Percentiles rank a stretch among this genome's conserved stretches.
These are phyloP conservation scores for Battus philenor DNA, from an alignment of 1,140 invertebrate species.

Conservation along the genomic window DNA sequence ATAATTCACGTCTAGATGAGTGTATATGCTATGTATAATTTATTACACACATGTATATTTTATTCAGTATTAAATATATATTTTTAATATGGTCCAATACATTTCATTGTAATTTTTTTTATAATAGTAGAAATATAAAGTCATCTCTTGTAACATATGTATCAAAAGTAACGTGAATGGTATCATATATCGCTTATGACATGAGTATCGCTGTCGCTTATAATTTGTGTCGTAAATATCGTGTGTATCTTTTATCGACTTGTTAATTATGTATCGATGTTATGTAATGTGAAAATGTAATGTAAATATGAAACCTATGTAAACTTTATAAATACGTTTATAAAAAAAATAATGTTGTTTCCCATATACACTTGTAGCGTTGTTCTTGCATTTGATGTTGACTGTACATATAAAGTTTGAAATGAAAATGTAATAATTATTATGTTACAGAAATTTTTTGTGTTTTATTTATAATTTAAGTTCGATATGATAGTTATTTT, in stretches of 20 bases:
- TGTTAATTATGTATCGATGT: constrained; percentile 1
- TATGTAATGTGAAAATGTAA: constrained; percentile 27
- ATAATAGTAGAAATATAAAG: too few species aligned
- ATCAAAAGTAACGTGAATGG: too few species aligned
- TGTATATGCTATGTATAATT: too few species aligned
- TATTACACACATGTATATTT: too few species aligned
- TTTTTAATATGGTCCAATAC: too few species aligned
- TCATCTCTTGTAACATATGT: too few species aligned
- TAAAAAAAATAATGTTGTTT: constrained; percentile 47
- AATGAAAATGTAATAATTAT: constrained; percentile 55
- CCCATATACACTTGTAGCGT: constrained; percentile 50
- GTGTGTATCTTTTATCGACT: neutral
- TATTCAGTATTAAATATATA: too few species aligned
- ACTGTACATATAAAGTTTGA: constrained; percentile 64
- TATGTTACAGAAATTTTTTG: constrained; percentile 50
- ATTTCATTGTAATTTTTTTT: too few species aligned
- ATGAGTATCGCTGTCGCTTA: neutral
- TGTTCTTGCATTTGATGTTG: constrained; percentile 58
- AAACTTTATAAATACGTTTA: constrained; percentile 39
- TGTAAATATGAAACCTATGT: constrained; percentile 25
- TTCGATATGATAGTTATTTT: too few species aligned
- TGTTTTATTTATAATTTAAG: constrained; percentile 44
- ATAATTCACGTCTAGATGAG: too few species aligned
- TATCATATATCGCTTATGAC: too few species aligned
- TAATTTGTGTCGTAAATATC: neutral